phyloP scores from a whole-genome alignment of 2,797 vertebrate genomes.

The Acipenser transmontanus region DNA sequence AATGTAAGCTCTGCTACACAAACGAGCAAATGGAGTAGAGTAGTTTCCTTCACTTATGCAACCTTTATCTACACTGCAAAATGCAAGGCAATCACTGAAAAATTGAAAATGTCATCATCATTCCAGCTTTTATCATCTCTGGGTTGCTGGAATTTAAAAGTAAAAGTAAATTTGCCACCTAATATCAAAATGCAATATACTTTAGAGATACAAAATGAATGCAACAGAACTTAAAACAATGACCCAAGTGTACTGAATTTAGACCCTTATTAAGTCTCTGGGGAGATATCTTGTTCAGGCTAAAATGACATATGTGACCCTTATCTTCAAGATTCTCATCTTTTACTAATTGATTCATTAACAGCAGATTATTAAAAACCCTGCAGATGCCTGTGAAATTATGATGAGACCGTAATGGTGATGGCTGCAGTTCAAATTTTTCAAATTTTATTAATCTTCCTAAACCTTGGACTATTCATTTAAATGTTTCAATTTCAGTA shows the following conservation, averaged over 20 bases:
- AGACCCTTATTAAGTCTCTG: constrained; percentile 46
- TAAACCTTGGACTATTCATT: constrained; percentile 1
- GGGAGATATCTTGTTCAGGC: constrained; percentile 52
- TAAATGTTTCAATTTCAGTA: constrained; percentile 1
- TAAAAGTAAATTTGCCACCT: not conserved
- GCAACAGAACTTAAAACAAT: constrained; percentile 40
- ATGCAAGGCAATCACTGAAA: not conserved
- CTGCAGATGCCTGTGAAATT: constrained; percentile 9
- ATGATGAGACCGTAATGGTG: not conserved
- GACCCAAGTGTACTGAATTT: constrained; percentile 58
- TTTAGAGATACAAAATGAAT: not conserved
- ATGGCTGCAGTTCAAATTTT: not conserved
- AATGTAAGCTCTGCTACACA: too few species aligned
- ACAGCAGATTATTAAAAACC: constrained; percentile 41
- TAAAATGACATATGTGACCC: constrained; percentile 52
- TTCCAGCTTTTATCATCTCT: not conserved
- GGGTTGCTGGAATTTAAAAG: not conserved
- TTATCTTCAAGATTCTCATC: constrained; percentile 58
- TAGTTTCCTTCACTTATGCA: not conserved
- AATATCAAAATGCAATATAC: not conserved
- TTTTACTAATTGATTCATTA: constrained; percentile 63
- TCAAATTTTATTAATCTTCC: not conserved
- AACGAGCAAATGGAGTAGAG: too few species aligned
- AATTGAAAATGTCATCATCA: not conserved
- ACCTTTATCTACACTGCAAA: not conserved